A percentile compares a stretch with the other conserved stretches of the same genome.
Evolutionary conservation across 2,113 vertebrate genomes (phyloP).

Genomic region (Podocnemis expansa): DNA sequence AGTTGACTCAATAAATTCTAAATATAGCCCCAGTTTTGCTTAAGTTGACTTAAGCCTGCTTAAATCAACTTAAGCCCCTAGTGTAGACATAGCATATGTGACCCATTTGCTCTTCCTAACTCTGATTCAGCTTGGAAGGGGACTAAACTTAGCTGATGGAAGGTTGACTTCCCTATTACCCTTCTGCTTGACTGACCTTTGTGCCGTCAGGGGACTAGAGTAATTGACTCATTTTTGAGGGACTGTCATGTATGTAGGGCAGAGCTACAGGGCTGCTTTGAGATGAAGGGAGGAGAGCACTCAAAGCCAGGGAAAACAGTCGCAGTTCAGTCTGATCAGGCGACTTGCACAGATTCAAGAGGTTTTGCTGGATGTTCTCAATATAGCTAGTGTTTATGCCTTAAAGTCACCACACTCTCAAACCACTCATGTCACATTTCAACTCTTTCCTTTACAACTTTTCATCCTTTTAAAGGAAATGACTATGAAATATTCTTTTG

Average conservation of each 20-base stretch:
- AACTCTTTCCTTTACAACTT: background rate
- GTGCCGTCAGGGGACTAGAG: background rate
- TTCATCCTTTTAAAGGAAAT: conserved; percentile 14
- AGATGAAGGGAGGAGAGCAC: background rate
- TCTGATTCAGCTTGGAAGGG: conserved; percentile 24
- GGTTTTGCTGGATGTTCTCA: background rate
- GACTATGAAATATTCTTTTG: conserved; percentile 30
- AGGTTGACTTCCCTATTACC: background rate
- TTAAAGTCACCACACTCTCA: background rate
- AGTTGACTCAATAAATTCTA: too few species aligned
- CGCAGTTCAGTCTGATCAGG: background rate
- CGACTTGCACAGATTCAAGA: background rate
- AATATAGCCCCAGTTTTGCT: too few species aligned
- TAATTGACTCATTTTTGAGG: background rate
- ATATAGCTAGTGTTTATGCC: background rate
- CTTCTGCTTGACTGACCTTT: background rate
- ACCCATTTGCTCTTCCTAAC: rapidly evolving
- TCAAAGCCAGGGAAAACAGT: background rate
- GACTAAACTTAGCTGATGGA: rapidly evolving
- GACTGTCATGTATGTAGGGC: background rate
- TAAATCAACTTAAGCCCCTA: too few species aligned
- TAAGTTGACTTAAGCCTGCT: too few species aligned
- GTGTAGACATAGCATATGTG: rapidly evolving
- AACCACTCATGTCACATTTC: background rate
- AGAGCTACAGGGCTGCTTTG: background rate